Base-by-base conservation (phyloP, 2,113 vertebrate genomes). In the Cnemophilus loriae region DNA sequence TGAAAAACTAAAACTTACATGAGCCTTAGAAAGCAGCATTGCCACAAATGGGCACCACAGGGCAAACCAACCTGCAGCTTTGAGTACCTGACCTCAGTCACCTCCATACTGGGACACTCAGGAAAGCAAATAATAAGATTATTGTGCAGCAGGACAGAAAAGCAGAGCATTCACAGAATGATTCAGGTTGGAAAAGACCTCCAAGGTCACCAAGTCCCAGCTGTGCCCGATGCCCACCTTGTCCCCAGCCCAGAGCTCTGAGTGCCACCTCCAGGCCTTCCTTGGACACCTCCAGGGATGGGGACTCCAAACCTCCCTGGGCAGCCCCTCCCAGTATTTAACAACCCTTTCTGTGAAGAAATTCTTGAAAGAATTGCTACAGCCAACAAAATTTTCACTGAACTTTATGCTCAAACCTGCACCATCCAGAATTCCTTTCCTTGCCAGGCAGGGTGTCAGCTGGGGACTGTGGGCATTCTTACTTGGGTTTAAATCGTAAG, bases 181-280 rank as follows among this genome's bases (percentile, higher is more conserved):
- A 44, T 15, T 80, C 17, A 35, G 30, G 23, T 1, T 49, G 64
- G 78, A 49, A 69, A 41, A 49, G 11, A 2, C 11, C 44, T 49
- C 64, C n/a, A 3, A 68, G 42, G 1, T 1, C 52, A 33, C 16
- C 0, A 0, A 81, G 42, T 3, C 33, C 78, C 0, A 47, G n/a
- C n/a, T 47, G 41, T 47, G 27, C 10, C 21, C 3, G 0, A 19
- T 55, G 0, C 5, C 20, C 63, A 56, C 52, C 30, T 49, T 69
- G 64, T 41, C 35, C 42, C 64, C 52, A 57, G 28, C 28, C 28
- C 64, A 68, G 42, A 81, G 63, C 50, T 1, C 50, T 21, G 10
- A 67, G 77, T 80, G 78, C 78, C 61, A 78, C 49, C 0, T 53
- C 37, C 49, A 35, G 60, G 2, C 4, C 13, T n/a, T 57, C 32